Evolutionary conservation across 2,888 invertebrate genomes (phyloP), one percentile per base, ranked within the genome.

Genomic region (Dermolepida albohirtum): DNA sequence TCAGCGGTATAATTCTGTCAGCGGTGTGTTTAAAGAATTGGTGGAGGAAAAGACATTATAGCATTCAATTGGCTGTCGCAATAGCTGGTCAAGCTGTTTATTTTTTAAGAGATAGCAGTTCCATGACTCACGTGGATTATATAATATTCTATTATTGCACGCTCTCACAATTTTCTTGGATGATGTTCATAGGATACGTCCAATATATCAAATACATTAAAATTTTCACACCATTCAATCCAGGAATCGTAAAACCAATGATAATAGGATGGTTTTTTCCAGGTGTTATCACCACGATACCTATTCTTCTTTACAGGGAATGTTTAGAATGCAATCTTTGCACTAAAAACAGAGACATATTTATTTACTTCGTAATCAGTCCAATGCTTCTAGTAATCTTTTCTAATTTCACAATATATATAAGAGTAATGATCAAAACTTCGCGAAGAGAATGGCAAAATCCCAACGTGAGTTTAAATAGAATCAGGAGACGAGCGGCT

Each of bases 81-180:
- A 57, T 57, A 57, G 40, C 50, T 47, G 57, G 40, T 5, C 49
- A 66, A 50, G 57, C 57, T 27, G 12, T 50, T 0, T 50, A 49
- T 7, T 66, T 66, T 27, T 27, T 66, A 10, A 47, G 40, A 5
- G 40, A 57, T 22, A 49, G 34, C 17, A 49, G 17, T 22, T 17
- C 50, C 8, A 49, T 66, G 49, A 40, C 8, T 4, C 57, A 66
- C 12, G 27, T 66, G 10, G 66, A 49, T 5, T 66, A 55, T 39
- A 10, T 66, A 10, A 39, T 66, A n/a, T 49, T 66, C 6, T 66
- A 66, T 41, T 66, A 66, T n/a, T 50, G 47, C 10, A 52, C 43
- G 5, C 40, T 67, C 12, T 34, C 51, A 14, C 67, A 67, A 14
- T 67, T 67, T 17, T 49, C 67, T 52, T 67, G 67, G 67, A 67